Base-by-base conservation (phyloP, 2,113 vertebrate genomes). In the Hippocampus mohnikei region DNA sequence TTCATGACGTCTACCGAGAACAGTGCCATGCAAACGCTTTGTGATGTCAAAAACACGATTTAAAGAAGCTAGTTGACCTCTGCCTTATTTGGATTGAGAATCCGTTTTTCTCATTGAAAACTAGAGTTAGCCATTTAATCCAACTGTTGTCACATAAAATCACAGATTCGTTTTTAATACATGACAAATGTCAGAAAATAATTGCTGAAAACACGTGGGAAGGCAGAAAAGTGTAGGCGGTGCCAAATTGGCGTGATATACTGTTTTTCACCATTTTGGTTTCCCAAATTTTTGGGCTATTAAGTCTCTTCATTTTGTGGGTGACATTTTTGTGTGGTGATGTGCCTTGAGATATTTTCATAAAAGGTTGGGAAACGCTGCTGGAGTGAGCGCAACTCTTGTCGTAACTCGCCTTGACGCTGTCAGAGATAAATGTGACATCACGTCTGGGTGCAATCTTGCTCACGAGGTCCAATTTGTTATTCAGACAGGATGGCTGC, bases 401-500 rank as follows among this genome's bases (percentile, higher is more conserved):
- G 15, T 60, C 8, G 27, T 60, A 41, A 63, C 61, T 13, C 12
- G 7, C 33, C 37, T 33, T 33, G 58, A 20, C 8, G 20, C 6
- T 9, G 58, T 60, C 58, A 33, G 18, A 29, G 56, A 59, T 29
- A 29, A 59, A 29, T 7, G 25, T 33, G 56, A 59, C 27, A 7
- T 33, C 33, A 56, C 8, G 53, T 56, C 21, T 25, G n/a, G 6
- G 3, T 71, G 40, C 52, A 2, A 27, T 40, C n/a, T 21, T 12
- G 53, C 53, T 56, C 55, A 59, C 27, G 33, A 33, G 29, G 27
- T 60, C 23, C 10, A 20, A 33, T 55, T 29, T 68, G 18, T 46
- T 46, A 18, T 74, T 69, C 48, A 5, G 42, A 18, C 73, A 85
- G 81, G 70, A 88, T 84, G 82, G 70, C 67, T 29, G 46, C 75